phyloP scores from a whole-genome alignment of 2,113 vertebrate genomes.

The Chamaea fasciata region DNA sequence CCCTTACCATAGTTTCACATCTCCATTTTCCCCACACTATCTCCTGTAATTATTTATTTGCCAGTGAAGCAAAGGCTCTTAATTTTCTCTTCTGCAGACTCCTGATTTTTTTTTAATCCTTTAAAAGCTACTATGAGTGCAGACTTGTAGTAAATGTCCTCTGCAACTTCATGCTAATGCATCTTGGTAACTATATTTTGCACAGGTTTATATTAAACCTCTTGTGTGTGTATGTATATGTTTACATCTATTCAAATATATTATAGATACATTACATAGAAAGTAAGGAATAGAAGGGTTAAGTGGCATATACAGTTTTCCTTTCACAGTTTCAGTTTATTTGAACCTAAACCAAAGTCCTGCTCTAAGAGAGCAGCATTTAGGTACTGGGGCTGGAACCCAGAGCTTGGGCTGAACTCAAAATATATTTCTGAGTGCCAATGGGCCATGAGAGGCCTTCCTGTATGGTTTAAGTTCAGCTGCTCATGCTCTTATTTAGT shows the following conservation, averaged over 20 bases:
- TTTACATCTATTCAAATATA: not conserved
- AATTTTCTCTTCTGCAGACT: not conserved
- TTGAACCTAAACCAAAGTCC: not conserved
- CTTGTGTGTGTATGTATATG: not conserved
- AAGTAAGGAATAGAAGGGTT: not conserved
- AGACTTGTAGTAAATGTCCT: not conserved
- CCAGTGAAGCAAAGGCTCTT: not conserved
- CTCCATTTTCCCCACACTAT: not conserved
- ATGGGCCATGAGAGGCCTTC: not conserved
- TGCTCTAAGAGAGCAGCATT: not conserved
- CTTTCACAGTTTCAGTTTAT: not conserved
- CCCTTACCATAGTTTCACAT: not conserved
- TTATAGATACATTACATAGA: not conserved
- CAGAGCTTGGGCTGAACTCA: not conserved
- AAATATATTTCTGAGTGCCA: not conserved
- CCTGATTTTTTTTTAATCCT: not conserved
- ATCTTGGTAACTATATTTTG: not conserved
- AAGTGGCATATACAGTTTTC: not conserved
- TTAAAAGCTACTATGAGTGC: not conserved
- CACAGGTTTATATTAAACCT: not conserved
- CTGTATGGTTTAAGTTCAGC: not conserved
- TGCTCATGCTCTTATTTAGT: not conserved
- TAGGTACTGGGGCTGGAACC: not conserved
- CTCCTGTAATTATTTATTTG: not conserved
- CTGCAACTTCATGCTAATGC: not conserved